phyloP scores from a whole-genome alignment of 2,888 invertebrate species.

The Hirtodrosophila histrioides region DNA sequence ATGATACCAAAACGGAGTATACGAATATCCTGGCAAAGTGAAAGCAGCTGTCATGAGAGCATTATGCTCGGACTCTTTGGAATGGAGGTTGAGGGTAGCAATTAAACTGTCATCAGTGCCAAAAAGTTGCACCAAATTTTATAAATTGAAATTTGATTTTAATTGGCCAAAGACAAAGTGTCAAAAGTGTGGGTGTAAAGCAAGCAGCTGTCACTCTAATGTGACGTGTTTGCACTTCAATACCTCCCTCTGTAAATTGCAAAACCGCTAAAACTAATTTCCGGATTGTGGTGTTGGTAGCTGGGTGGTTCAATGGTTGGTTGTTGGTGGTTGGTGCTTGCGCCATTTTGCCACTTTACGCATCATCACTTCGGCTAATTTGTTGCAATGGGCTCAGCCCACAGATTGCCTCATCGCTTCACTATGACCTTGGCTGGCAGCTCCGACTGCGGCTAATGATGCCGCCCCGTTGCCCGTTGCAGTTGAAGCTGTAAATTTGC shows the following conservation, averaged over 20 bases:
- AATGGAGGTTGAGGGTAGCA: slow-evolving; percentile 38
- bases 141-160: slow-evolving; percentile 73
- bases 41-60: slow-evolving; percentile 67
- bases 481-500: slow-evolving; percentile 80
- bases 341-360: slow-evolving; percentile 72
- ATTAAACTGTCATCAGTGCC: slow-evolving; percentile 76
- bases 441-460: slow-evolving; percentile 57
- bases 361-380: slow-evolving; percentile 79
- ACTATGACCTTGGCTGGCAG: slow-evolving; percentile 43
- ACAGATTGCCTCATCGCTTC: slow-evolving; percentile 56
- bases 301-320: slow-evolving; percentile 30
- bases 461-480: slow-evolving; percentile 43
- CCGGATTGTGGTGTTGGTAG: slow-evolving; percentile 50
- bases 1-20: slow-evolving; percentile 37
- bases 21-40: slow-evolving; percentile 46
- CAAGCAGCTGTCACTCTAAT: slow-evolving; percentile 61
- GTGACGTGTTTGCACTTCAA: slow-evolving; percentile 17
- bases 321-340: slow-evolving; percentile 50
- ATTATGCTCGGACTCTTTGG: slow-evolving; percentile 11
- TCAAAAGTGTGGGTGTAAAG: slow-evolving; percentile 48
- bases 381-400: slow-evolving; percentile 48
- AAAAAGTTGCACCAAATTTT: slow-evolving; percentile 51
- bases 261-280: slow-evolving; percentile 76
- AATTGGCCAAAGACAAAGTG: slow-evolving; percentile 69
- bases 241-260: not conserved